Percentiles rank a stretch among this genome's conserved stretches.
These are phyloP conservation scores for Cochlearius cochlearius DNA, from an alignment of 2,113 vertebrate genomes.

Conservation along the genomic window DNA sequence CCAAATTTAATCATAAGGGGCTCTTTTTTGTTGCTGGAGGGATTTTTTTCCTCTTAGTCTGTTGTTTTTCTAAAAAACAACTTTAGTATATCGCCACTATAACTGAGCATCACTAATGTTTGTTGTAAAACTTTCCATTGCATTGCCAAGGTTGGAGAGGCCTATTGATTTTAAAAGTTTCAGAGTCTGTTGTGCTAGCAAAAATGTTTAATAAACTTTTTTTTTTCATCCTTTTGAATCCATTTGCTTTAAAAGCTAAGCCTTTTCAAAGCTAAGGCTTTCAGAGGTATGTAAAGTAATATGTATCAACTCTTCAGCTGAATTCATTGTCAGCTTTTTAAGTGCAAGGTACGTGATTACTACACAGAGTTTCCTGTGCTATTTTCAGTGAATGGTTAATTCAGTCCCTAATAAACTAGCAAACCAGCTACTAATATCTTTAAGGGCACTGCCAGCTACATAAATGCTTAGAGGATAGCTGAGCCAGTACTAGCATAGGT, in stretches of 20 bases:
- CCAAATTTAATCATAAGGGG: neutral
- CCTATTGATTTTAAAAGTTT: neutral
- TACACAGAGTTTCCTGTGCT: neutral
- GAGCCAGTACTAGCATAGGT: neutral
- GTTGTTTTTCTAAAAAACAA: neutral
- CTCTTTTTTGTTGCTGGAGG: neutral
- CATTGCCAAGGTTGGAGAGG: neutral
- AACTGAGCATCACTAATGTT: neutral
- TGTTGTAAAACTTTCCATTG: neutral
- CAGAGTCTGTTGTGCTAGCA: neutral
- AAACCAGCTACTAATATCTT: neutral
- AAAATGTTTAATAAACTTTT: neutral
- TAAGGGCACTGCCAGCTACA: neutral
- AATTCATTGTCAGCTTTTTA: neutral
- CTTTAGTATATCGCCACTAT: accelerated
- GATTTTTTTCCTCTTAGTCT: neutral
- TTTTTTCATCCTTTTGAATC: neutral
- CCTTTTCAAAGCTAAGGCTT: neutral
- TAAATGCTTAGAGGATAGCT: neutral
- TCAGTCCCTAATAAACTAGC: neutral
- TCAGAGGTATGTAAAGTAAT: neutral
- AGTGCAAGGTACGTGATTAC: neutral
- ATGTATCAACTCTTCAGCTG: neutral
- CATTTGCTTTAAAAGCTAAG: neutral
- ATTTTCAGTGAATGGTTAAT: neutral